Base-by-base conservation (phyloP, 2,888 invertebrate species). In the Drosophila mulleri region DNA sequence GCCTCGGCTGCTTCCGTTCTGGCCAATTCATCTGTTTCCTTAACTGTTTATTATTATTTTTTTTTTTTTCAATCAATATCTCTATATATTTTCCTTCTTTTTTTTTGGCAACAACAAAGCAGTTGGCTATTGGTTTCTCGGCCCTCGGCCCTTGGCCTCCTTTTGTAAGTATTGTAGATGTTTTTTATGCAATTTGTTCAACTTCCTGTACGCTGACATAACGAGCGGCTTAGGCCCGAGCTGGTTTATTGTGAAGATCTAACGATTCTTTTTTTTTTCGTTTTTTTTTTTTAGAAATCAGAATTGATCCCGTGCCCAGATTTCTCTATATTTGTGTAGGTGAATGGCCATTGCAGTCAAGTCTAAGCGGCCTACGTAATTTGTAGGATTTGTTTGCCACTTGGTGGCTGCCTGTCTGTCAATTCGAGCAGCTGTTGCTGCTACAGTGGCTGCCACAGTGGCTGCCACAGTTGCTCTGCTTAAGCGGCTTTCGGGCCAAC, bases 141-240 rank as follows among this genome's bases (percentile, higher is more conserved):
- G 65, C 9, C 48, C 52, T 64, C 70, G 65, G 65, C 9, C 48
- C 41, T 41, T 29, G 35, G 52, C 16, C 23, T 23, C 14, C 66
- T 45, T 56, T 67, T 59, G 59, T 59, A n/a, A 18, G 23, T 44
- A 16, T 64, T 54, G 18, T 65, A 50, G 32, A 20, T 53, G 18
- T 54, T 48, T 20, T 54, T 57, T 35, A 77, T 81, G 81, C 81
- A 81, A 81, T 81, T 81, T 84, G 83, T 83, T 58, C 72, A 63
- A 69, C 81, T 81, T 84, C 83, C 83, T 82, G 83, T 84, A 50
- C 69, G 61, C 80, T 72, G 67, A 63, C 50, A 70, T 73, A 75
- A 78, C 75, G 58, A 65, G 54, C 42, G 73, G 59, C 69, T 70
- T 73, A 78, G 66, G 63, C 44, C 16, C 35, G 47, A 44, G 52